phyloP scores from a whole-genome alignment of 2,888 invertebrate genomes.

The Pecten maximus region DNA sequence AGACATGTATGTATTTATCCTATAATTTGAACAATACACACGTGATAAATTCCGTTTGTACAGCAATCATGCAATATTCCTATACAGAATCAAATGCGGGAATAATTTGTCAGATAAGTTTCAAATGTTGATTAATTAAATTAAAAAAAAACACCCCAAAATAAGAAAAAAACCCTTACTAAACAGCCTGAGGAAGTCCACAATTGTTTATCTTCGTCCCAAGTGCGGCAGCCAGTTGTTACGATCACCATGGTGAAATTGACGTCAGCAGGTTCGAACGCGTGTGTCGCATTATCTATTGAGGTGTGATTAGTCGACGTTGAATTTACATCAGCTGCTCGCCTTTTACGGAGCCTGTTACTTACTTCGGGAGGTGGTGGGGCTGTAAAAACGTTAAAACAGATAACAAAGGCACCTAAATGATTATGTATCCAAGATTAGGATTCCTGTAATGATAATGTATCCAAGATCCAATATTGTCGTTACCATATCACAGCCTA shows the following conservation, averaged over 20 bases:
- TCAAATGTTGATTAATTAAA: too few relatives aligned
- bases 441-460: too few relatives aligned
- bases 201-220: slow-evolving; percentile 34
- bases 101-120: too few relatives aligned
- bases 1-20: too few relatives aligned
- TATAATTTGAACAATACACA: too few relatives aligned
- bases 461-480: too few relatives aligned
- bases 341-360: neutral
- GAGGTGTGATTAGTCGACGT: neutral
- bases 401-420: neutral
- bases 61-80: too few relatives aligned
- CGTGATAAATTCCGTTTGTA: too few relatives aligned
- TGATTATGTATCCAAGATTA: neutral
- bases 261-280: slow-evolving; percentile 39
- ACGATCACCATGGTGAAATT: slow-evolving; percentile 50
- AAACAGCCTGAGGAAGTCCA: slow-evolving; percentile 49
- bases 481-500: too few relatives aligned
- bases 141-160: too few relatives aligned
- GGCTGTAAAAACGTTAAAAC: neutral
- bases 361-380: neutral
- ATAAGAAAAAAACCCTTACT: slow-evolving; percentile 29
- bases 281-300: neutral
- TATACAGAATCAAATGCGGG: too few relatives aligned
- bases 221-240: slow-evolving; percentile 52
- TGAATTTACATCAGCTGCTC: neutral